Evolutionary conservation across 2,888 invertebrate genomes (phyloP), one percentile per base, ranked within the genome.

Genomic region (Allolobophora icterica): DNA sequence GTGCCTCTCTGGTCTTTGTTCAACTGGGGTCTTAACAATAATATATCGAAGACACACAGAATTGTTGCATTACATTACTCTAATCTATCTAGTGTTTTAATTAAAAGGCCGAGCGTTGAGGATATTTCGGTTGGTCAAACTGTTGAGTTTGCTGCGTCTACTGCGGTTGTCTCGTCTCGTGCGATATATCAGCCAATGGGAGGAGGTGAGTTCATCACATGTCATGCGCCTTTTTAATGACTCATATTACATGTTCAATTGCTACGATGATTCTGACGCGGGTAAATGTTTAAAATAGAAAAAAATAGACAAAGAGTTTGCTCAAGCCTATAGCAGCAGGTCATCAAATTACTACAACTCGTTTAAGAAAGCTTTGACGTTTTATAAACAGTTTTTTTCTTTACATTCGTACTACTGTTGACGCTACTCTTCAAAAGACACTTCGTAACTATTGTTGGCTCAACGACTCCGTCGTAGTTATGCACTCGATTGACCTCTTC

Each of bases 151-250:
- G 96, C 98, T 99, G 95, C 97, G 99, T 95, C 97, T 99, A 94
- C 97, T 99, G 94, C 97, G 99, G 94, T 97, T 99, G 94, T 99
- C 99, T 95, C 97, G 99, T 95, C 97, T 99, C 95, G 99, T 99
- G 95, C 97, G 99, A 96, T 99, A 99, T 96, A 98, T 99, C 95
- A 99, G 98, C 96, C 99, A 99, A 97, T 99, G 99, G 99, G 99
- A 99, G 97, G 99, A 99, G 97, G 99, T 99, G 15, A 38, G 45
- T 89, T 21, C 52, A 52, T 52, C 24, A 24, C 52, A 5, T n/a
- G n/a, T 42, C 42, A 42, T 42, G 42, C 42, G 17, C 42, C 13
- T 42, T 1, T 11, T 17, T 42, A 52, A 52, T 45, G 45, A 45
- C 13, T 15, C 19, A 45, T 45, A 1, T 45, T 45, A 13, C n/a